Evolutionary conservation across 2,113 vertebrate species (phyloP).

Genomic region (Pitta sordida): DNA sequence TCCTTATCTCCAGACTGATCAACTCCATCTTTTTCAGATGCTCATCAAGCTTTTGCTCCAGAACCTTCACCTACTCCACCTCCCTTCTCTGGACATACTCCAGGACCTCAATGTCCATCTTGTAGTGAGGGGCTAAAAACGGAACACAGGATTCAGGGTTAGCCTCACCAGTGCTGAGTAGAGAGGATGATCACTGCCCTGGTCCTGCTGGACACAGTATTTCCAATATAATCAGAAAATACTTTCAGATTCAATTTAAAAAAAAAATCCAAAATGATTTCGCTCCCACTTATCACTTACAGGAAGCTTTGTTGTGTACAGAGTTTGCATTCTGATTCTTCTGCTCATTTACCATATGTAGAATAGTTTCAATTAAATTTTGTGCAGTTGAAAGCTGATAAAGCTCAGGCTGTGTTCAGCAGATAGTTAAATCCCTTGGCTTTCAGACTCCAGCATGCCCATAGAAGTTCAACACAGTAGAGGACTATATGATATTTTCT

Average conservation of each 20-base stretch:
- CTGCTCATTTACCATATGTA: neutral
- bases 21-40: rapidly evolving
- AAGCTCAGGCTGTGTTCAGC: neutral
- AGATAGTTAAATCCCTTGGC: neutral
- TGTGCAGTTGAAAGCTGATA: neutral
- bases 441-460: neutral
- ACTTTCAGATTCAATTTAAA: neutral
- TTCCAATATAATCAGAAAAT: neutral
- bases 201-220: neutral
- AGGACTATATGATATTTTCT: neutral
- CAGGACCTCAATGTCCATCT: neutral
- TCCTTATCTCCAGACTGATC: neutral
- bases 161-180: neutral
- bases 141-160: rapidly evolving
- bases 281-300: neutral
- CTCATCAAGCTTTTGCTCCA: neutral
- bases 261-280: neutral
- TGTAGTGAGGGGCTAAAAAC: neutral
- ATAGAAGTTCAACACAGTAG: neutral
- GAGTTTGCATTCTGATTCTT: neutral
- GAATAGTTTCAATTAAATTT: neutral
- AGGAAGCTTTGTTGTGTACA: neutral
- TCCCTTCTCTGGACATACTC: neutral
- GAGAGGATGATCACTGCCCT: neutral
- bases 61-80: rapidly evolving